Evolutionary conservation across 92 coral and sea anemone genomes (phyloP).

Genomic region (Pocillopora grandis): DNA sequence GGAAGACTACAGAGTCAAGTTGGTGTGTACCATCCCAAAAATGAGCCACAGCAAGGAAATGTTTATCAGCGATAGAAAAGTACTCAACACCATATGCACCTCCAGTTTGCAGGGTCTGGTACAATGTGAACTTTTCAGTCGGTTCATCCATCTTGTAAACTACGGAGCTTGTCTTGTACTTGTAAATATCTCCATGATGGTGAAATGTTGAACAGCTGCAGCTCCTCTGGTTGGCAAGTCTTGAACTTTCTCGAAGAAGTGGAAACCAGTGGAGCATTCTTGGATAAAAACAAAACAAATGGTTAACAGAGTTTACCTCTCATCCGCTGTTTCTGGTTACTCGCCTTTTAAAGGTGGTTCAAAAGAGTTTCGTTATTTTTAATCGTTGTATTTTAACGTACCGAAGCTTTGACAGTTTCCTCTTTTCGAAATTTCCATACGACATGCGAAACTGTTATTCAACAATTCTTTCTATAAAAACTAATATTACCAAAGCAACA

Average conservation of each 20-base stretch:
- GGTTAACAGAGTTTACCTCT: no score
- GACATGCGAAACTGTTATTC: no score
- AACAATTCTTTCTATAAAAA: no score
- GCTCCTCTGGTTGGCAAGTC: constrained; percentile 50
- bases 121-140: background rate
- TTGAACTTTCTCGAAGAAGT: constrained; percentile 48
- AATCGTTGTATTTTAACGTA: no score
- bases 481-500: no score
- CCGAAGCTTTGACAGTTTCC: no score
- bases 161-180: background rate
- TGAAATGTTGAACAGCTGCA: constrained; percentile 31
- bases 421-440: no score
- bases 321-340: no score
- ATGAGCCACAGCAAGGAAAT: constrained; percentile 34
- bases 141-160: background rate
- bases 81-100: background rate
- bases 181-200: background rate
- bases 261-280: constrained; percentile 19
- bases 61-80: constrained; percentile 20
- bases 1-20: constrained; percentile 29
- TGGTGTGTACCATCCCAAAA: background rate
- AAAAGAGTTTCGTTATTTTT: no score
- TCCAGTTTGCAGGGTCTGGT: background rate
- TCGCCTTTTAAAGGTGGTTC: no score
- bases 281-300: background rate